These are phyloP conservation scores for Poecilia picta DNA, from an alignment of 2,797 vertebrate genomes.

Conservation along the genomic window DNA sequence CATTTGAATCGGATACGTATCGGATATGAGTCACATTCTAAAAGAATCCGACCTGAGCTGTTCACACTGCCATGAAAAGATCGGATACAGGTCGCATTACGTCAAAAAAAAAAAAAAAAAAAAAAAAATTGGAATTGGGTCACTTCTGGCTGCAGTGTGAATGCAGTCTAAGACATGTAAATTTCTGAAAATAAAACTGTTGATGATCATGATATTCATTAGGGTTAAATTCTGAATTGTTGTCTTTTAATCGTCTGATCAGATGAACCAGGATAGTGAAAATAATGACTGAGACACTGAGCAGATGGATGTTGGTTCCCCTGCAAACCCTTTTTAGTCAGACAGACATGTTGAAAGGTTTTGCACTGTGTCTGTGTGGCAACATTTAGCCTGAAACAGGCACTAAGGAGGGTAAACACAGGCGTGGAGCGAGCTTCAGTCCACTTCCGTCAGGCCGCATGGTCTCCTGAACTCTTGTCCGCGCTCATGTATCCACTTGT, in stretches of 20 bases:
- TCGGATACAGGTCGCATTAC: too few relatives aligned
- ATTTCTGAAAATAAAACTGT: not conserved
- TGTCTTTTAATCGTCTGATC: not conserved
- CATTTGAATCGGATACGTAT: too few relatives aligned
- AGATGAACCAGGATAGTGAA: not conserved
- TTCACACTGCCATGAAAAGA: too few relatives aligned
- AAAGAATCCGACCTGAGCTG: too few relatives aligned
- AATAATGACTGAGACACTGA: not conserved
- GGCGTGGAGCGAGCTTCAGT: slow-evolving; percentile 76
- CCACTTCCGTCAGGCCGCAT: slow-evolving; percentile 94
- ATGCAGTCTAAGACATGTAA: not conserved
- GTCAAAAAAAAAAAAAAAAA: too few relatives aligned
- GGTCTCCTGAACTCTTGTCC: slow-evolving; percentile 98
- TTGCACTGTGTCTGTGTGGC: slow-evolving; percentile 1
- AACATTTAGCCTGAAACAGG: slow-evolving; percentile 18
- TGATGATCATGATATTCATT: not conserved
- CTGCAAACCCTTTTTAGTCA: slow-evolving; percentile 1
- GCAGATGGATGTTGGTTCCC: not conserved
- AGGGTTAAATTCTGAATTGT: not conserved
- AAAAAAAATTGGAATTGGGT: too few relatives aligned
- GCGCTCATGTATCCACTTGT: slow-evolving; percentile 98
- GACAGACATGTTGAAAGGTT: not conserved
- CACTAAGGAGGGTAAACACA: slow-evolving; percentile 7
- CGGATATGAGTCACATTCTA: too few relatives aligned
- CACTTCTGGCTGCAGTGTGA: too few relatives aligned